Evolutionary conservation across 2,797 vertebrate genomes (phyloP).

Genomic region (Galagoides demidoff): DNA sequence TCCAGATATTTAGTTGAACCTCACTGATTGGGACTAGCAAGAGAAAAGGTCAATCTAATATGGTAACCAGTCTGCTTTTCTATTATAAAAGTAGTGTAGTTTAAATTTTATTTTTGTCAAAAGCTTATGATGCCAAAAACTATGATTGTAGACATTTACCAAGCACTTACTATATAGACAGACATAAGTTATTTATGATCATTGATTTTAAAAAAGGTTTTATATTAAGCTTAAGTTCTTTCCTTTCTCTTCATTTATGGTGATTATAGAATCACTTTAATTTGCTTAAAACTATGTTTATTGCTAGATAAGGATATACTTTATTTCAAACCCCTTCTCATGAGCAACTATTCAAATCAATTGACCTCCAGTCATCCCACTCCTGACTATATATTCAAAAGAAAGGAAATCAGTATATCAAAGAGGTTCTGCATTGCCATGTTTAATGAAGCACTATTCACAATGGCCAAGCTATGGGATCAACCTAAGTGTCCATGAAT

Average conservation of each 20-base stretch:
- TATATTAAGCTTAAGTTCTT: conserved; percentile 1
- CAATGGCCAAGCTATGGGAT: background rate
- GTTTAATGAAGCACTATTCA: background rate
- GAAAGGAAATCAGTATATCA: background rate
- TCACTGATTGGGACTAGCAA: conserved; percentile 10
- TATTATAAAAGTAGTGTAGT: background rate
- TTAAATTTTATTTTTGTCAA: conserved; percentile 46
- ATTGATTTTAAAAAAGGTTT: background rate
- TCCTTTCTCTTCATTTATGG: background rate
- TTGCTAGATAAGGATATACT: background rate
- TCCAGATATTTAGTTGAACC: conserved; percentile 31
- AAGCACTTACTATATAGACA: background rate
- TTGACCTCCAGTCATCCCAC: background rate
- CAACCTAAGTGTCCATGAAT: no score
- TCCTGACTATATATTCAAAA: background rate
- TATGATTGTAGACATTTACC: background rate
- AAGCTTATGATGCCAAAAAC: background rate
- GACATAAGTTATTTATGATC: background rate
- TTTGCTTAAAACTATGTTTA: conserved; percentile 35
- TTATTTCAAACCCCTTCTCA: background rate
- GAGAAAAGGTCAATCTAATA: background rate
- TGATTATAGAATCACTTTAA: conserved; percentile 20
- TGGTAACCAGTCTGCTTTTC: background rate
- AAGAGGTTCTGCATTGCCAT: background rate
- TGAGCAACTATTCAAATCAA: background rate